Percentiles rank a stretch among this genome's conserved stretches.
phyloP scores from a whole-genome alignment of 2,797 vertebrate species.

The Coilia nasus region DNA sequence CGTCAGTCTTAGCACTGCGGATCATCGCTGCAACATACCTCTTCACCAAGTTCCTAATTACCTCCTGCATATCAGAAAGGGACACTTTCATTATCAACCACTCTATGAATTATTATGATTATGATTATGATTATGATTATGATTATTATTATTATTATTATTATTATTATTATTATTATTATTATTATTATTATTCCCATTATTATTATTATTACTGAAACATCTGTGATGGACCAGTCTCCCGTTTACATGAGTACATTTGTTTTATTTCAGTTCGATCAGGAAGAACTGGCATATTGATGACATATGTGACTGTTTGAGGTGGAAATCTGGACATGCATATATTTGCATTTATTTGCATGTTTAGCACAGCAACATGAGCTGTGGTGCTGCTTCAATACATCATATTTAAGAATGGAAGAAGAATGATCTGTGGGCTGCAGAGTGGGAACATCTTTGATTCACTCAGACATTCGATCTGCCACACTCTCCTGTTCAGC shows the following conservation, averaged over 20 bases:
- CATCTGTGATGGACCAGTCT: neutral
- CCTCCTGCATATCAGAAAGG: slow-evolving; percentile 72
- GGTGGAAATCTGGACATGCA: slow-evolving; percentile 48
- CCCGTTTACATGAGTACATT: slow-evolving; percentile 33
- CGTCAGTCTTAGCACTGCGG: slow-evolving; percentile 85
- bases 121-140: neutral
- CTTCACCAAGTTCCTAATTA: slow-evolving; percentile 88
- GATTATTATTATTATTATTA: neutral
- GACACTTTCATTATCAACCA: neutral
- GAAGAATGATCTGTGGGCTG: neutral
- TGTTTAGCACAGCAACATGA: slow-evolving; percentile 24
- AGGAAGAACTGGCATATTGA: slow-evolving; percentile 45
- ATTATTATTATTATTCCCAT: neutral
- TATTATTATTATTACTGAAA: neutral
- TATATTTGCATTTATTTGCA: slow-evolving; percentile 55
- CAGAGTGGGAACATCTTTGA: neutral
- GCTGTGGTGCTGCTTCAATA: neutral
- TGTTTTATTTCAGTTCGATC: slow-evolving; percentile 34
- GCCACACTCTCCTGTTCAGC: neutral
- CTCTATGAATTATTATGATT: neutral
- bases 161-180: neutral
- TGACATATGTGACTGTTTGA: slow-evolving; percentile 45
- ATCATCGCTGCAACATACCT: slow-evolving; percentile 88
- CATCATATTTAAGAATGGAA: neutral
- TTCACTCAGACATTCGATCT: neutral